Conservation (phyloP, 2,113 vertebrate species). For the Todiramphus saurophagus region DNA sequence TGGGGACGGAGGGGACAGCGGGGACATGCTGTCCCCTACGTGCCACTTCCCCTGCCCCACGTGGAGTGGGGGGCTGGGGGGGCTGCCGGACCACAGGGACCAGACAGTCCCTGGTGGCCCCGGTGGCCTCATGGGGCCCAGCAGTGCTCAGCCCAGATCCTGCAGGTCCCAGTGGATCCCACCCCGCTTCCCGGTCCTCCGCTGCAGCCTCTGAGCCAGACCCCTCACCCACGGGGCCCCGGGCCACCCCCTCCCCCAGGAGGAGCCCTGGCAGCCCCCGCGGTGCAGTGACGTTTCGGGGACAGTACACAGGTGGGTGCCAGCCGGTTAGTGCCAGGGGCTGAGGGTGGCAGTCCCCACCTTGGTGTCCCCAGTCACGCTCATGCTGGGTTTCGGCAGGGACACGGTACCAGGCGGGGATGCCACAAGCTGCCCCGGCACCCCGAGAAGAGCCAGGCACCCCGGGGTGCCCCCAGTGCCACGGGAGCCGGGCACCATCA, state of each 20-base stretch:
- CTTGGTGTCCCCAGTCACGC: rapidly evolving
- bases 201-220: not conserved
- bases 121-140: not conserved
- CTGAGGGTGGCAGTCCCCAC: rapidly evolving
- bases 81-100: not conserved
- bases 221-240: not conserved
- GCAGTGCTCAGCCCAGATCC: not conserved
- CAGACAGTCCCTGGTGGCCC: not conserved
- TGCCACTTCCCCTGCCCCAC: rapidly evolving
- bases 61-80: rapidly evolving
- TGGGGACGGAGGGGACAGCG: not conserved
- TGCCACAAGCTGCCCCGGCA: rapidly evolving
- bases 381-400: constrained; percentile 25
- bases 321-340: rapidly evolving
- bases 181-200: rapidly evolving
- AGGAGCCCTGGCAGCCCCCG: not conserved
- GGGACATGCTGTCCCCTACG: not conserved
- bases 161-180: not conserved
- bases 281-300: not conserved
- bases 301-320: constrained; percentile 72
- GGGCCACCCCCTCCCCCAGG: rapidly evolving
- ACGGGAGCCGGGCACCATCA: not conserved
- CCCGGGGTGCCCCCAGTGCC: constrained; percentile 13
- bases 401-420: constrained; percentile 2
- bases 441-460: not conserved